These are phyloP conservation scores for Diaprepes abbreviatus DNA, from an alignment of 2,888 invertebrate species.

Conservation along the genomic window DNA sequence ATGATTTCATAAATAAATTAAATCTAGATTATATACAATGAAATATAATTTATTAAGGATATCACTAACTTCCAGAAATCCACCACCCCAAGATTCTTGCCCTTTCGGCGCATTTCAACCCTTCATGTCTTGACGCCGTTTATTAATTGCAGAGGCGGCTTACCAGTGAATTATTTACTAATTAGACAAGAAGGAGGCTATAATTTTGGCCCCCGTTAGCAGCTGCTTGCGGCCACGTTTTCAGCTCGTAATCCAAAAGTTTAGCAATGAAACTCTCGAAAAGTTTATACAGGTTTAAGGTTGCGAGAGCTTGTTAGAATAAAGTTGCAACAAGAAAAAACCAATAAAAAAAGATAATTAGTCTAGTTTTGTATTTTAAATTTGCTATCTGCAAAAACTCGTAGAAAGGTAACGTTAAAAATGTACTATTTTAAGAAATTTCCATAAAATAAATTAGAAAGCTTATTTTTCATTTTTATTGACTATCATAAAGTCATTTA, in stretches of 20 bases:
- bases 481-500: no score
- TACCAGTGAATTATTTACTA: conserved; percentile 71
- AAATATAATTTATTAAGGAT: conserved; percentile 1
- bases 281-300: conserved; percentile 21
- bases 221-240: conserved; percentile 34
- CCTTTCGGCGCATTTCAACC: conserved; percentile 55
- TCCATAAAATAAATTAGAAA: no score
- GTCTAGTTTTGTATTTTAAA: no score
- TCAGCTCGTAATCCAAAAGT: conserved; percentile 19
- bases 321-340: background rate
- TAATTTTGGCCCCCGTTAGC: conserved; percentile 62
- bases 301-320: background rate
- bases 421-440: no score
- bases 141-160: conserved; percentile 70
- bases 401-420: no score
- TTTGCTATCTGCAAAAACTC: no score
- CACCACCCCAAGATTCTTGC: conserved; percentile 60
- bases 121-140: conserved; percentile 54
- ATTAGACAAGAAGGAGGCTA: conserved; percentile 68
- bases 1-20: no score
- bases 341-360: no score
- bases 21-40: background rate
- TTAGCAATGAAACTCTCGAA: conserved; percentile 19
- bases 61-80: conserved; percentile 60
- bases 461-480: no score